These are phyloP conservation scores for Anastrepha ludens DNA, from an alignment of 1,140 invertebrate genomes.

Conservation along the genomic window DNA sequence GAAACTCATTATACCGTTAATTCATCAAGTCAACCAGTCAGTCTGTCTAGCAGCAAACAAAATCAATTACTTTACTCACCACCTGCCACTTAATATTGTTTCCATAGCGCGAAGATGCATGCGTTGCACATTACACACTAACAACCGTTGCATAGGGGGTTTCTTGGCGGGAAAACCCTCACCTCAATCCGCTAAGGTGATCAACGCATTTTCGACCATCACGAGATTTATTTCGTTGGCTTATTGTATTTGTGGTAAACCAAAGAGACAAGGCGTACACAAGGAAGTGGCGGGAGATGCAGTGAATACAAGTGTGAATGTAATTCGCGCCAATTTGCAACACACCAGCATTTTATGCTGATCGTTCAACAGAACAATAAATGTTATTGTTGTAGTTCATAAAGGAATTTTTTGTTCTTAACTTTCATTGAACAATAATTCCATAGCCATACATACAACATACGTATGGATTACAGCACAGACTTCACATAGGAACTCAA, in stretches of 20 bases:
- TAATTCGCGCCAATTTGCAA: no score
- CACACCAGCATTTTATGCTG: not conserved
- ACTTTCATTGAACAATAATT: no score
- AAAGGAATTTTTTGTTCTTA: no score
- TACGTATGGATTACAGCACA: no score
- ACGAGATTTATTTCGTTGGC: slow-evolving; percentile 16
- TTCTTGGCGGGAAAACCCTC: not conserved
- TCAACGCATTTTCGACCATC: not conserved
- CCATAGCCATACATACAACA: no score
- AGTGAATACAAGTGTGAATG: no score
- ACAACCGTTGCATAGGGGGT: not conserved
- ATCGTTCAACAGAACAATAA: not conserved
- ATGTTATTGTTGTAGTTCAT: not conserved
- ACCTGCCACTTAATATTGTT: not conserved
- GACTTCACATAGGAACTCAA: no score
- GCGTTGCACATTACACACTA: not conserved
- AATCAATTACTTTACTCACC: not conserved
- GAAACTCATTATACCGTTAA: not conserved
- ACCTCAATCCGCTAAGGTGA: not conserved
- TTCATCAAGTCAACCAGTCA: not conserved
- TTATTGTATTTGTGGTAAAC: slow-evolving; percentile 23
- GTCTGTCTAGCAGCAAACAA: not conserved
- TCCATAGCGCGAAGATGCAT: not conserved
- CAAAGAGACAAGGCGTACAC: not conserved
- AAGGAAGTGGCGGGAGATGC: not conserved